phyloP scores from a whole-genome alignment of 2,888 invertebrate genomes.

The Listrodromus nycthemerus region DNA sequence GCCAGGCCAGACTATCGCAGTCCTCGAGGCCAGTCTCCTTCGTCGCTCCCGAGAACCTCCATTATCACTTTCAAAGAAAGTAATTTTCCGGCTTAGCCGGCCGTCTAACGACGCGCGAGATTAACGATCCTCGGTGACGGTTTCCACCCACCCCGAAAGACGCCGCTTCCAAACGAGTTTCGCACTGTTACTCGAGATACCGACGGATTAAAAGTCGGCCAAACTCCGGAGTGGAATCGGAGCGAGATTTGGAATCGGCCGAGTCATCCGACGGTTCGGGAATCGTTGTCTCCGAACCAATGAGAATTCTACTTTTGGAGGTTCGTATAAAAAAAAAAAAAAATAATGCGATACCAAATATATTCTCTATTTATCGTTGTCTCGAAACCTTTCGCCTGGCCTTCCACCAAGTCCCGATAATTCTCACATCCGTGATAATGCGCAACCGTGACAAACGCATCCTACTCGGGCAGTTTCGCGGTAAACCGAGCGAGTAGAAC shows the following conservation, averaged over 20 bases:
- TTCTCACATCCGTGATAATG: not conserved
- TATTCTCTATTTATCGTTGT: no score
- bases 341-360: rapidly evolving
- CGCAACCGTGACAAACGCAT: not conserved
- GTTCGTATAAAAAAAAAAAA: no score
- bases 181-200: conserved; percentile 12
- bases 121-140: conserved; percentile 61
- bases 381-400: no score
- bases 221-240: conserved; percentile 11
- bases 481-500: not conserved
- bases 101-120: conserved; percentile 66
- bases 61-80: conserved; percentile 72
- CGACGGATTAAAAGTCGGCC: conserved; percentile 19
- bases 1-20: not conserved
- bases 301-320: no score
- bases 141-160: conserved; percentile 33
- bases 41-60: conserved; percentile 60
- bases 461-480: not conserved
- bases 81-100: conserved; percentile 73
- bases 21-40: conserved; percentile 36
- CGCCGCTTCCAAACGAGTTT: conserved; percentile 66
- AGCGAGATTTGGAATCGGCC: not conserved
- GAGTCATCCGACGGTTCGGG: no score
- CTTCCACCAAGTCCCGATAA: no score
- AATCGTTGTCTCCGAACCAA: no score